phyloP scores from a whole-genome alignment of 2,888 invertebrate genomes.

The Emmelina monodactyla region DNA sequence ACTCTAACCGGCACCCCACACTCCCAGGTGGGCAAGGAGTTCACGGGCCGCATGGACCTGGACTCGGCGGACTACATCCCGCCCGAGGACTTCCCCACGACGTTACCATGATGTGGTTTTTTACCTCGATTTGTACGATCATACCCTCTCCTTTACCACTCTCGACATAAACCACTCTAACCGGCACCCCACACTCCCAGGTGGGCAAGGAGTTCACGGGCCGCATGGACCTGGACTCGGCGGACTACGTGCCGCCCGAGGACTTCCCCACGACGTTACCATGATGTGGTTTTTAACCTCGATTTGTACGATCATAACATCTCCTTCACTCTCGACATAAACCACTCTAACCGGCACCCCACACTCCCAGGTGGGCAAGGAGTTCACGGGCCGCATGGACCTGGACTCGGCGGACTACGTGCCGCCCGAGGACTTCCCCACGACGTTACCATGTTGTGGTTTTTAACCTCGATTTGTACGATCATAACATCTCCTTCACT shows the following conservation, averaged over 20 bases:
- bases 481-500: no score
- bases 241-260: constrained; percentile 86
- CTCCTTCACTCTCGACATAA: no score
- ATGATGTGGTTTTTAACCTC: no score
- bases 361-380: constrained; percentile 79
- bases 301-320: no score
- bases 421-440: constrained; percentile 90
- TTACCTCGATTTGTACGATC: no score
- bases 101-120: no score
- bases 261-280: constrained; percentile 92
- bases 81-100: constrained; percentile 91
- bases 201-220: constrained; percentile 96
- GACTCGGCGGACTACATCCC: constrained; percentile 86
- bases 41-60: constrained; percentile 94
- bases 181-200: constrained; percentile 24
- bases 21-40: constrained; percentile 88
- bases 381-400: constrained; percentile 96
- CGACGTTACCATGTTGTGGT: no score
- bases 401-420: constrained; percentile 87
- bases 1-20: not conserved
- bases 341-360: not conserved
- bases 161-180: no score
- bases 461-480: no score
- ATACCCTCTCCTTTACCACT: no score
- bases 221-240: constrained; percentile 91